Evolutionary conservation across 2,797 vertebrate genomes (phyloP), one percentile per base, ranked within the genome.

Genomic region (Champsocephalus gunnari): DNA sequence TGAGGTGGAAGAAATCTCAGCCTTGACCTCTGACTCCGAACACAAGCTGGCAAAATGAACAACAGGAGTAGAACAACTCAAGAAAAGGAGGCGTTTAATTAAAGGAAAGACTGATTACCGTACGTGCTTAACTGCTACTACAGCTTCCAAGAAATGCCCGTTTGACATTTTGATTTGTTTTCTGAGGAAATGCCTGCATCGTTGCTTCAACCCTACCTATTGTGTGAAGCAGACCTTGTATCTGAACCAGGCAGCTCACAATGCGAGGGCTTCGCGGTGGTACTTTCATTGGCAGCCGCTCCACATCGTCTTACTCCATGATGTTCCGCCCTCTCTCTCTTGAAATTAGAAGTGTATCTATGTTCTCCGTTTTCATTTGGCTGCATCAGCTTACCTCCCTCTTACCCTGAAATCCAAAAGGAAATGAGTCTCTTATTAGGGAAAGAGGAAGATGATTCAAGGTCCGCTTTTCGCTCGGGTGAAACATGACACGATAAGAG

Each of bases 401-500:
- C 60, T 55, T 24, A 12, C 65, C 77, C 9, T 65, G 71, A 38
- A 65, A 63, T 79, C 73, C 71, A 70, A 65, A 71, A 84, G 84
- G 82, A 90, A 90, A 86, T 85, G 78, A 82, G 66, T 79, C 64
- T 87, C 75, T 71, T 80, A 84, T 88, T 76, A 70, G 71, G 72
- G 47, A 69, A 90, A 88, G 88, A 77, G 61, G 89, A 92, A 85
- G 81, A 82, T 45, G 58, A 54, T 80, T 88, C 54, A 80, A 90
- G 79, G 75, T 88, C 73, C 88, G 82, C 77, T 87, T 88, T 88
- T 89, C 9, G 10, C 73, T 74, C 12, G 71, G 56, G 38, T 49
- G 64, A 79, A 86, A 86, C 68, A 12, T 10, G 41, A 89, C 68
- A 65, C 53, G 14, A 55, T 65, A 50, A 76, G 32, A 66, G 24